These are phyloP conservation scores for Euschistus heros DNA, from an alignment of 1,140 invertebrate species.

Conservation along the genomic window DNA sequence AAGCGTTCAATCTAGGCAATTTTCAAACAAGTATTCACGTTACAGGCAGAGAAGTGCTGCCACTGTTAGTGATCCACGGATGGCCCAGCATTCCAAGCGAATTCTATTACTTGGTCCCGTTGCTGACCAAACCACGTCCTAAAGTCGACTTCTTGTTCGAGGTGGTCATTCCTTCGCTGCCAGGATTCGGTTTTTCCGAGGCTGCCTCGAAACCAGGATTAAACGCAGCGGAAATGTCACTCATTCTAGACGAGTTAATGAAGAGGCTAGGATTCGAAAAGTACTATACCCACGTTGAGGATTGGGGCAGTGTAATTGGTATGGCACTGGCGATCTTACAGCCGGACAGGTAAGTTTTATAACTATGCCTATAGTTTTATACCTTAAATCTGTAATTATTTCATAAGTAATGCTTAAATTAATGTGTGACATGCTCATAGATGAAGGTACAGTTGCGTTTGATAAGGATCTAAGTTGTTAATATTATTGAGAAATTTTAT, in stretches of 20 bases:
- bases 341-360: not conserved
- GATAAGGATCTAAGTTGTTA: too few species aligned
- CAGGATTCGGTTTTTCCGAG: conserved; percentile 76
- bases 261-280: not conserved
- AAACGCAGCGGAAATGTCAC: conserved; percentile 48
- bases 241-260: conserved; percentile 77
- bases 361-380: too few species aligned
- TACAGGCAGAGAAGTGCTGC: conserved; percentile 41
- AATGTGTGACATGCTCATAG: too few species aligned
- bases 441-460: too few species aligned
- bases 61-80: conserved; percentile 64
- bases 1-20: too few species aligned
- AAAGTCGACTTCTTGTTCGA: conserved; percentile 60
- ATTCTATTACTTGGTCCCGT: conserved; percentile 69
- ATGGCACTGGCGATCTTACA: not conserved
- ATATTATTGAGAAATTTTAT: too few species aligned
- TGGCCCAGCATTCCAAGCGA: conserved; percentile 76
- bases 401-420: too few species aligned
- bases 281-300: not conserved
- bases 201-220: conserved; percentile 49
- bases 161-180: conserved; percentile 65
- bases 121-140: conserved; percentile 46
- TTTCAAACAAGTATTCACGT: too few species aligned
- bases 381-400: too few species aligned
- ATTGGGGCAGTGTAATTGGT: not conserved